Conservation (phyloP, 1,140 invertebrate species). For the Drosophila ananassae region DNA sequence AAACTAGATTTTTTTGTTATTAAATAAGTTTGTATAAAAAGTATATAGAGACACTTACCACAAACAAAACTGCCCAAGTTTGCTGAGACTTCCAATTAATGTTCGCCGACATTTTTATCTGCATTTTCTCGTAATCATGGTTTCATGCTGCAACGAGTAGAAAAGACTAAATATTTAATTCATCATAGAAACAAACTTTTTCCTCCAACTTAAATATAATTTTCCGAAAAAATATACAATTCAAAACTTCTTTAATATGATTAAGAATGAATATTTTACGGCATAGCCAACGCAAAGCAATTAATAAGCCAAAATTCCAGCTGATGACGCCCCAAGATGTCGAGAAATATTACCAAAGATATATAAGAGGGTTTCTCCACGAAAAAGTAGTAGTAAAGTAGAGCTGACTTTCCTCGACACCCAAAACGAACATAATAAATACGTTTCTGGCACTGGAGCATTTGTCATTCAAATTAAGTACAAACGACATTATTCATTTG, state of each 20-base stretch:
- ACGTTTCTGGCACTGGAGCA: slow-evolving; percentile 55
- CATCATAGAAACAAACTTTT: background rate
- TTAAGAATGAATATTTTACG: slow-evolving; percentile 46
- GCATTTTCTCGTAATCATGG: slow-evolving; percentile 78
- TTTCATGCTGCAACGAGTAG: slow-evolving; percentile 56
- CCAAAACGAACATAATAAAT: slow-evolving; percentile 55
- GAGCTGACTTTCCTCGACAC: slow-evolving; percentile 11
- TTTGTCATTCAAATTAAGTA: slow-evolving; percentile 75
- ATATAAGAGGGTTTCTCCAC: slow-evolving; percentile 7
- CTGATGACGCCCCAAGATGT: slow-evolving; percentile 24
- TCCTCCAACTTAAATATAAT: background rate
- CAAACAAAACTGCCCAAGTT: slow-evolving; percentile 63
- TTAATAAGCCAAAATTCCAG: slow-evolving; percentile 45
- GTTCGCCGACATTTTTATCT: slow-evolving; percentile 74
- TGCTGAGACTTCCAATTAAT: slow-evolving; percentile 60
- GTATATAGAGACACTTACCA: slow-evolving; percentile 63
- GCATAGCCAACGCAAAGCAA: slow-evolving; percentile 13
- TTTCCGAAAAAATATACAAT: background rate
- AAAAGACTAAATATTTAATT: slow-evolving; percentile 2
- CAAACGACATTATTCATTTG: slow-evolving; percentile 70
- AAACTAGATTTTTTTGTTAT: too few relatives aligned
- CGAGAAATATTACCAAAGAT: background rate
- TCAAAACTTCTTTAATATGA: slow-evolving; percentile 32
- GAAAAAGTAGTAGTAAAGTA: background rate
- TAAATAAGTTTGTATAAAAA: background rate